These are phyloP conservation scores for Drosophila miranda DNA, from an alignment of 1,140 invertebrate genomes.

Conservation along the genomic window DNA sequence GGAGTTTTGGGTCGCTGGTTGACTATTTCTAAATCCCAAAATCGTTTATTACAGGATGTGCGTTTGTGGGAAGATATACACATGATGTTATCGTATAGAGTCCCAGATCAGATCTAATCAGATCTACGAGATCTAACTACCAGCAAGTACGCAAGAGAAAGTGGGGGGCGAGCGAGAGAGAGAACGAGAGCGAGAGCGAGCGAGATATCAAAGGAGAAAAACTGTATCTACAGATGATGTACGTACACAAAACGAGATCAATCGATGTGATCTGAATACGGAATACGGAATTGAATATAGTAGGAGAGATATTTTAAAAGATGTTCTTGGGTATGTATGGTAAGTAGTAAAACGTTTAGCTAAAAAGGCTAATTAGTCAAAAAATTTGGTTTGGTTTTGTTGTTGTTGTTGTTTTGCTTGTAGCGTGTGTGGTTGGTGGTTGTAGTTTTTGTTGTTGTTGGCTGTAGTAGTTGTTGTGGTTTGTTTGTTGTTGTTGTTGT, in stretches of 20 bases:
- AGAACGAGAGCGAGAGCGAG: background rate
- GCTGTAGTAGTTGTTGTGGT: constrained; percentile 17
- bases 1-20: constrained; percentile 1
- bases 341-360: constrained; percentile 31
- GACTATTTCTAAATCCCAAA: constrained; percentile 19
- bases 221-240: constrained; percentile 46
- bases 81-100: constrained; percentile 3
- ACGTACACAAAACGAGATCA: constrained; percentile 39
- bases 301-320: background rate
- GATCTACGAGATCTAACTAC: constrained; percentile 19
- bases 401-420: constrained; percentile 2
- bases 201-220: constrained; percentile 17
- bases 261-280: constrained; percentile 46
- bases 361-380: constrained; percentile 34
- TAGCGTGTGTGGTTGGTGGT: constrained; percentile 4
- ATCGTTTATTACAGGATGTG: constrained; percentile 15
- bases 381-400: constrained; percentile 26
- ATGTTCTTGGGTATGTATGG: constrained; percentile 27
- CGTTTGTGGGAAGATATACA: constrained; percentile 6
- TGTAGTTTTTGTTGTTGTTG: constrained; percentile 17
- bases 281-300: constrained; percentile 29
- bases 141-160: constrained; percentile 22
- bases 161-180: background rate
- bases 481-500: constrained; percentile 28
- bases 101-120: constrained; percentile 7